Percentiles rank a stretch among this genome's conserved stretches.
Evolutionary conservation across 2,888 invertebrate species (phyloP).

Genomic region (Brachyptera risi): DNA sequence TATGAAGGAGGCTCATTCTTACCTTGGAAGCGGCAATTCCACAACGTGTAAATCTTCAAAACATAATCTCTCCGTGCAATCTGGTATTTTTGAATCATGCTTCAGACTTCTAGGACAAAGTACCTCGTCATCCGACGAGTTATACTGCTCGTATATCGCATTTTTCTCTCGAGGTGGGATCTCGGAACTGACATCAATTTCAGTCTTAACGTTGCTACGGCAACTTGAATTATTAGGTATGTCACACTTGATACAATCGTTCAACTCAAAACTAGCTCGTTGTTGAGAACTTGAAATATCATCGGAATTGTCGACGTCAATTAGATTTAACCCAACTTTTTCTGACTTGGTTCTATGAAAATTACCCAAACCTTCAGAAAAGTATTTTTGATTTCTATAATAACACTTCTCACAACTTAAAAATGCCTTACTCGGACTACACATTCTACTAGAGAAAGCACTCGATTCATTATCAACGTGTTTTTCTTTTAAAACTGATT

Average conservation of each 20-base stretch:
- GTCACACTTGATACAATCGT: neutral
- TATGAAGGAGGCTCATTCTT: too few relatives aligned
- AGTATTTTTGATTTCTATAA: constrained; percentile 14
- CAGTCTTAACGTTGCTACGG: too few relatives aligned
- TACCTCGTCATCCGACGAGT: constrained; percentile 34
- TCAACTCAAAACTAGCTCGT: neutral
- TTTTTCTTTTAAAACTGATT: neutral
- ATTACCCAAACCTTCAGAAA: neutral
- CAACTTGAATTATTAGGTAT: constrained; percentile 20
- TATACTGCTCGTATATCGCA: constrained; percentile 31
- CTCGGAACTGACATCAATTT: too few relatives aligned
- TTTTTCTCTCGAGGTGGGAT: constrained; percentile 37
- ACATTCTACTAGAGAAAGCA: neutral
- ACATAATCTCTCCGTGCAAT: neutral
- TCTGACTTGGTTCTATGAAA: neutral
- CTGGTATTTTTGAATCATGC: neutral
- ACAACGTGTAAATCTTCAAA: constrained; percentile 43
- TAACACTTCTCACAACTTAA: constrained; percentile 5
- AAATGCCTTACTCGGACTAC: neutral
- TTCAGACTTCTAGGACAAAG: constrained; percentile 16
- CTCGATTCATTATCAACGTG: constrained; percentile 5
- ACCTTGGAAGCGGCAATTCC: constrained; percentile 58
- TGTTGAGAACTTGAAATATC: neutral
- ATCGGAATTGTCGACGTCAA: neutral
- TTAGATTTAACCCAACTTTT: neutral